Evolutionary conservation across 2,113 vertebrate genomes (phyloP), one percentile per base, ranked within the genome.

Genomic region (Phalacrocorax pelagicus): DNA sequence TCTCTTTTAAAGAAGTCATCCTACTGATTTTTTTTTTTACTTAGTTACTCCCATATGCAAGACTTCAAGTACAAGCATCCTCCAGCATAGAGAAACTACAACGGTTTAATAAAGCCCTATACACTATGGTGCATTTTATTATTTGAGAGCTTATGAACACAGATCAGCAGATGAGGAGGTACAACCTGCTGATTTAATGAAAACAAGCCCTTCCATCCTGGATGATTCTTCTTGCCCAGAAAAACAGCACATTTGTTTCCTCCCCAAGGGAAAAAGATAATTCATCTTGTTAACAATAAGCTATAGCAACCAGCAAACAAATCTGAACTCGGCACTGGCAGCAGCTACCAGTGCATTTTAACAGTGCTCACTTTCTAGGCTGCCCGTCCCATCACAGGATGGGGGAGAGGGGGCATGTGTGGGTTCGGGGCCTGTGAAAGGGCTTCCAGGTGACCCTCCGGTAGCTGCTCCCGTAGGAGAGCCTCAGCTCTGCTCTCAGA

Each of bases 361-460:
- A 32, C 22, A 59, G 12, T 1, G n/a, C 10, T 67, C 42, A 16
- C 57, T 51, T 62, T n/a, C 42, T 4, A 71, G 57, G 65, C 19
- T 38, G 22, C 42, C 13, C 11, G 7, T 24, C 42, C 46, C 47
- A 40, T 4, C 3, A 0, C 44, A 62, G 42, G 29, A n/a, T 7
- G 2, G 36, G 15, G 36, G 5, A 58, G 23, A 83, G 8, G 11
- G 6, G 20, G 2, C 10, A 38, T 1, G 0, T 32, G 15, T 12
- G 29, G 12, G 26, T 32, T 73, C 38, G 49, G 59, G 55, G 52
- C 29, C 34, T 2, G 0, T 7, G 8, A 59, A 54, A 40, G 49
- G 18, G 26, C 26, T 74, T 86, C 29, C 42, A 77, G 78, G 40
- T 6, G 40, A 62, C 38, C 23, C 61, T 47, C 23, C 1, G 1